These are phyloP conservation scores for Symphodus melops DNA, from an alignment of 2,113 vertebrate genomes.

Conservation along the genomic window DNA sequence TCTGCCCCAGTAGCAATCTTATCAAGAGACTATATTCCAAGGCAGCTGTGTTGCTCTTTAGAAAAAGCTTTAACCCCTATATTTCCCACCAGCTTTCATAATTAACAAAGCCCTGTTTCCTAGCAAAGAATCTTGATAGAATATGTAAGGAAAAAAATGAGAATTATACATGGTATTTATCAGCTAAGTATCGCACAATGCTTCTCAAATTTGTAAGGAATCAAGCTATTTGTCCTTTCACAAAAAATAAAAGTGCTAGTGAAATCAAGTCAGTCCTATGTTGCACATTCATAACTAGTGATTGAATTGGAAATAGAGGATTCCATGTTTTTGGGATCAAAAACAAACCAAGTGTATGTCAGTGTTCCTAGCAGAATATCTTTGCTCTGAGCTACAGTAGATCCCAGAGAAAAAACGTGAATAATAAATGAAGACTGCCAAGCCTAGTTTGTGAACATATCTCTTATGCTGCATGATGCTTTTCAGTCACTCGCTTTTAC, in stretches of 20 bases:
- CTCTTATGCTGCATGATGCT: slow-evolving; percentile 89
- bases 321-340: slow-evolving; percentile 38
- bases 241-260: slow-evolving; percentile 19
- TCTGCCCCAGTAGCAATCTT: slow-evolving; percentile 67
- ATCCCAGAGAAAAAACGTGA: slow-evolving; percentile 65
- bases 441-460: slow-evolving; percentile 87
- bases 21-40: slow-evolving; percentile 62
- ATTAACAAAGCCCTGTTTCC: slow-evolving; percentile 22
- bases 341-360: slow-evolving; percentile 22
- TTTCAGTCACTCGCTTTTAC: slow-evolving; percentile 84
- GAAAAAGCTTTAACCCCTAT: slow-evolving; percentile 49
- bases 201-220: slow-evolving; percentile 40
- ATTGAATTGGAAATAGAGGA: slow-evolving; percentile 56
- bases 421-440: slow-evolving; percentile 90
- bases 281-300: slow-evolving; percentile 17
- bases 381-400: slow-evolving; percentile 61
- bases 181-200: slow-evolving; percentile 18
- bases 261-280: slow-evolving; percentile 15
- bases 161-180: slow-evolving; percentile 22
- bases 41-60: slow-evolving; percentile 67
- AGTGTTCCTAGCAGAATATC: slow-evolving; percentile 52
- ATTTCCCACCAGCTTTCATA: slow-evolving; percentile 40
- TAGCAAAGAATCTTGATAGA: slow-evolving; percentile 17
- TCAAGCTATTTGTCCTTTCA: slow-evolving; percentile 1
- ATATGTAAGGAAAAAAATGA: slow-evolving; percentile 4